These are phyloP conservation scores for Odontamblyopus lacepedii DNA, from an alignment of 2,797 vertebrate genomes.

Conservation along the genomic window DNA sequence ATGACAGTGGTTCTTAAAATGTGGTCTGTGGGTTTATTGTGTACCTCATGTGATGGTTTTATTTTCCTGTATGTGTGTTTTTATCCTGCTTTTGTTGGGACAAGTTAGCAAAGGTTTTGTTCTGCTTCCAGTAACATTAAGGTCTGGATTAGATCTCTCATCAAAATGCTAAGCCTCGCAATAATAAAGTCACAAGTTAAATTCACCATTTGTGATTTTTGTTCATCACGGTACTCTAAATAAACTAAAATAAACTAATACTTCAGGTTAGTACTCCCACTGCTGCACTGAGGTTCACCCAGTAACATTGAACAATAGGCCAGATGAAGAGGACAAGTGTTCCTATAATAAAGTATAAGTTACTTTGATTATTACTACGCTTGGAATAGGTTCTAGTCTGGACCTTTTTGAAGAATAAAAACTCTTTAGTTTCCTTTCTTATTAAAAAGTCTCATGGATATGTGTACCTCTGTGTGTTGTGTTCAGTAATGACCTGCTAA, in stretches of 20 bases:
- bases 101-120: not conserved
- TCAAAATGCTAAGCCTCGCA: too few relatives aligned
- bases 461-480: slow-evolving; percentile 3
- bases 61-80: not conserved
- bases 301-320: too few relatives aligned
- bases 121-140: not conserved
- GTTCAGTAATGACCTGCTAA: slow-evolving; percentile 85
- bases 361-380: not conserved
- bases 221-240: too few relatives aligned
- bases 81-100: not conserved
- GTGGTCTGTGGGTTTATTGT: not conserved
- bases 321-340: too few relatives aligned
- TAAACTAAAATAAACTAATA: too few relatives aligned
- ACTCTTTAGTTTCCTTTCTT: not conserved
- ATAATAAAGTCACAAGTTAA: too few relatives aligned
- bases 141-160: not conserved
- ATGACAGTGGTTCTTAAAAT: slow-evolving; percentile 53
- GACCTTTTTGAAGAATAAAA: not conserved
- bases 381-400: not conserved
- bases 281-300: too few relatives aligned
- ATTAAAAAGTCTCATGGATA: not conserved
- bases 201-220: too few relatives aligned
- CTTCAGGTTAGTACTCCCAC: too few relatives aligned
- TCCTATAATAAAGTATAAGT: not conserved
- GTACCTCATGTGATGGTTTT: not conserved